Evolutionary conservation across 2,888 invertebrate species (phyloP).

Genomic region (Cephus rjabovi): DNA sequence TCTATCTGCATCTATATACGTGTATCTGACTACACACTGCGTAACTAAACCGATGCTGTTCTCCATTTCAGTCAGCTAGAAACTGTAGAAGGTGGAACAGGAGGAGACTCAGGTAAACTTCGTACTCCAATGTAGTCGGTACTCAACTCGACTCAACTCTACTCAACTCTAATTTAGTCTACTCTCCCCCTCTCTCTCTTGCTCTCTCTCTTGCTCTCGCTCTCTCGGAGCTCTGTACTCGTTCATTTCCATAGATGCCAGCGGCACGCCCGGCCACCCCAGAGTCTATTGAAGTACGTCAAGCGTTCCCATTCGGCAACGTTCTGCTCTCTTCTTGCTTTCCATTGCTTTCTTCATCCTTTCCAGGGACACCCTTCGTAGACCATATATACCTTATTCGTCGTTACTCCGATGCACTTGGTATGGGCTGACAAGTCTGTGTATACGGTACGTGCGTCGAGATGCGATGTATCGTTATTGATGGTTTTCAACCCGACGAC

Average conservation of each 20-base stretch:
- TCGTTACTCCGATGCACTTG: not conserved
- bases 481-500: not conserved
- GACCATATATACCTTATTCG: not conserved
- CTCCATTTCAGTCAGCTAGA: not conserved
- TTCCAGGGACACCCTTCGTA: not conserved
- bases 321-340: conserved; percentile 4
- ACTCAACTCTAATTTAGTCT: not conserved
- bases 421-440: not conserved
- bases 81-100: not conserved
- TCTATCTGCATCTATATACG: not conserved
- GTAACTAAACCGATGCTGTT: conserved; percentile 5
- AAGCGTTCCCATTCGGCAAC: conserved; percentile 13
- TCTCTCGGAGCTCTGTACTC: conserved; percentile 19
- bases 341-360: not conserved
- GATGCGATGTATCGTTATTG: not conserved
- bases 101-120: not conserved
- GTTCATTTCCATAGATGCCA: conserved; percentile 45
- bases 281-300: conserved; percentile 16
- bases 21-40: not conserved
- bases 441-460: not conserved
- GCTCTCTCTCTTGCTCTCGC: too few species aligned
- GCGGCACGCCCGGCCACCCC: conserved; percentile 25
- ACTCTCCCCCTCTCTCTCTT: not conserved
- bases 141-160: not conserved
- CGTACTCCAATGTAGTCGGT: conserved; percentile 3